These are phyloP conservation scores for Luperina testacea DNA, from an alignment of 2,888 invertebrate genomes.

Conservation along the genomic window DNA sequence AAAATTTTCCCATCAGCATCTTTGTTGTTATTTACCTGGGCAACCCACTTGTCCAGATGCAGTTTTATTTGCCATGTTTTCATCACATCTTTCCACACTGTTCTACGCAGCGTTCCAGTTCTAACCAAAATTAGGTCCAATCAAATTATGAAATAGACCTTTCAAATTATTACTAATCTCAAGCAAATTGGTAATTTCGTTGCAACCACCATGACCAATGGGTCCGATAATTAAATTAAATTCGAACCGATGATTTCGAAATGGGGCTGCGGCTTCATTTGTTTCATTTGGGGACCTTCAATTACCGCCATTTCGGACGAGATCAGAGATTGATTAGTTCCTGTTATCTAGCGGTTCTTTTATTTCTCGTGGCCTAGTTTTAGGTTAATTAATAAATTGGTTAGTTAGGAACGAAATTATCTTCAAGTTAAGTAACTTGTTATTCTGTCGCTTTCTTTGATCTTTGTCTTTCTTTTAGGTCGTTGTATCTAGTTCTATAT, in stretches of 20 bases:
- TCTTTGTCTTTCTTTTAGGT: background rate
- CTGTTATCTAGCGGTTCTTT: conserved; percentile 47
- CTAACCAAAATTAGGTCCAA: conserved; percentile 42
- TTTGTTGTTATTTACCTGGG: background rate
- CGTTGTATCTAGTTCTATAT: no score
- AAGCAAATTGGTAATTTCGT: conserved; percentile 54
- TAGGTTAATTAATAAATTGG: background rate
- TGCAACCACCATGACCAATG: conserved; percentile 54
- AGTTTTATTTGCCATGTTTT: background rate
- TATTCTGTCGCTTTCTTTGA: background rate
- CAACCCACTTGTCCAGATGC: background rate
- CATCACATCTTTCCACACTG: conserved; percentile 42
- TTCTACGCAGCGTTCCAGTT: conserved; percentile 20
- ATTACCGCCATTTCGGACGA: conserved; percentile 37
- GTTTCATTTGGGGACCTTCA: conserved; percentile 47
- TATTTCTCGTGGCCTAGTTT: conserved; percentile 13
- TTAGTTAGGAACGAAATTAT: background rate
- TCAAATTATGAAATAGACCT: conserved; percentile 41
- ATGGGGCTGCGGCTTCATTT: conserved; percentile 52
- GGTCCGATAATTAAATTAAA: conserved; percentile 59
- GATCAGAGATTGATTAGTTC: conserved; percentile 44
- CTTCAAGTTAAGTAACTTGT: background rate
- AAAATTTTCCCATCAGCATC: background rate
- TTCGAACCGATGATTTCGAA: conserved; percentile 49
- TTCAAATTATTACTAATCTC: conserved; percentile 47